Evolutionary conservation across 2,888 invertebrate genomes (phyloP), one percentile per base, ranked within the genome.

Genomic region (Microdon myrmicae): DNA sequence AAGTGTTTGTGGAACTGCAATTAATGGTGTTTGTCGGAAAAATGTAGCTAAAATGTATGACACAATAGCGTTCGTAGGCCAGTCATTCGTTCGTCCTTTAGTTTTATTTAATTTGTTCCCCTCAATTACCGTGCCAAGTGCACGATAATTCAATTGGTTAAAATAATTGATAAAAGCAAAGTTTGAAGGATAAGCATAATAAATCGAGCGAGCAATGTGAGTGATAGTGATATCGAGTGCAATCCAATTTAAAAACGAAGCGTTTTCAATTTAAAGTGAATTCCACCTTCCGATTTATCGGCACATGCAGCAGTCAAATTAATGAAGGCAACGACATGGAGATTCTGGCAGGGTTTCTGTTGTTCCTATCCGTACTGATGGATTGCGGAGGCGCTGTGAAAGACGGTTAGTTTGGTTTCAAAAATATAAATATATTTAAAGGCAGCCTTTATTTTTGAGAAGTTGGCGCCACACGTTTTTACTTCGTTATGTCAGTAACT

Each of bases 351-450:
- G 58, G 69, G 70, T 59, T 69, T 67, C 54, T 67, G 67, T 69
- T 71, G 69, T 68, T 72, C 68, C 39, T 68, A 67, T 68, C 58
- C 47, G 45, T 28, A 41, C 35, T 47, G 47, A 53, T 68, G 71
- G 71, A 72, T 71, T 70, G 69, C 48, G 59, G 69, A 56, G 70
- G 58, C 53, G 69, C 69, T 44, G 70, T 70, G 31, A 72, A 72
- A 60, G 72, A 72, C 69, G 70, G 72, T 72, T 67, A 71, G 71
- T 61, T 28, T 4, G 49, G n/a, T 37, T 47, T 26, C 4, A 22
- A 2, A n/a, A 13, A 23, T 29, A 4, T 49, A 9, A 19, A 4
- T 34, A 0, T 34, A 1, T 8, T n/a, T n/a, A n/a, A n/a, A n/a
- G n/a, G n/a, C n/a, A n/a, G n/a, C n/a, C n/a, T n/a, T n/a, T n/a